phyloP scores from a whole-genome alignment of 2,113 vertebrate species.

The Cichladusa arquata region DNA sequence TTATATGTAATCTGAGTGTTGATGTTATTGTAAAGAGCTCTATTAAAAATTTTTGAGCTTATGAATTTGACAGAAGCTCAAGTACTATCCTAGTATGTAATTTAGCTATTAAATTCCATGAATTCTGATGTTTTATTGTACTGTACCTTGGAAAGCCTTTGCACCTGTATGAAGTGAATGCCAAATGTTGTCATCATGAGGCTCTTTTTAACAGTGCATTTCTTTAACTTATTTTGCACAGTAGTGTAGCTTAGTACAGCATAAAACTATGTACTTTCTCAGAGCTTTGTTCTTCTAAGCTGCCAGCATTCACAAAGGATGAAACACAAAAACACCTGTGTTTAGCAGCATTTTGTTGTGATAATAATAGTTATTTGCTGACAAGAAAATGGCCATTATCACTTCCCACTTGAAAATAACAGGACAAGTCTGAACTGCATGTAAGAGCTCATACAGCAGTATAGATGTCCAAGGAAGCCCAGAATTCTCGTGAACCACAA shows the following conservation, averaged over 20 bases:
- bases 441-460: neutral
- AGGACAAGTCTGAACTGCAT: neutral
- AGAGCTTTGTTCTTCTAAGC: neutral
- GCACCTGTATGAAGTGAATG: neutral
- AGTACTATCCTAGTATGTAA: neutral
- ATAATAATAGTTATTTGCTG: conserved; percentile 7
- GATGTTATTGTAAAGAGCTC: neutral
- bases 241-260: neutral
- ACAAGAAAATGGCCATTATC: neutral
- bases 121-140: neutral
- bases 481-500: neutral
- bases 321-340: neutral
- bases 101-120: neutral
- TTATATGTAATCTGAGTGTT: neutral
- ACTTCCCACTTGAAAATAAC: neutral
- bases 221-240: neutral
- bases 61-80: neutral
- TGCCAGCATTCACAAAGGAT: neutral
- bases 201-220: neutral
- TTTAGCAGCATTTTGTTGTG: neutral
- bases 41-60: neutral
- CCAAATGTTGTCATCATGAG: neutral
- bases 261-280: neutral
- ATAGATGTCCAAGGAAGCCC: neutral
- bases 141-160: neutral